Evolutionary conservation across 35 echinoderm and acorn worm genomes (phyloP).

Genomic region (Heliocidaris erythrogramma): DNA sequence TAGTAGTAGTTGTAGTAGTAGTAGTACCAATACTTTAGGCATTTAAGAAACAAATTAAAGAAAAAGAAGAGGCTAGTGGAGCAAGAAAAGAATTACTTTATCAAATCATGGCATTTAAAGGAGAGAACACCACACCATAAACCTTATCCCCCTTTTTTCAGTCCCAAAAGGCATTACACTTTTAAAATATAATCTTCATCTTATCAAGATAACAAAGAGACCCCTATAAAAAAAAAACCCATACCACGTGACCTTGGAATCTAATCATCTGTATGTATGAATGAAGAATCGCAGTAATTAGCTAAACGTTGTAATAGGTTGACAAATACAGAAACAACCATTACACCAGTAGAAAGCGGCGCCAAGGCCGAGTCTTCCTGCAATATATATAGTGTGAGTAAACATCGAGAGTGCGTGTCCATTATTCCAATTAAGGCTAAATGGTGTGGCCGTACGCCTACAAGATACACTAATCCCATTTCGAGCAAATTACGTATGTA

Average conservation of each 20-base stretch:
- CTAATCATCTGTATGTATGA: not conserved
- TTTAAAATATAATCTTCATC: not conserved
- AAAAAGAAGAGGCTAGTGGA: no score
- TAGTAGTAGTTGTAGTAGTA: no score
- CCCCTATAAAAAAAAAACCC: not conserved
- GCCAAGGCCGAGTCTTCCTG: not conserved
- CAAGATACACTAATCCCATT: conserved; percentile 1
- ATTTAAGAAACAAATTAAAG: no score
- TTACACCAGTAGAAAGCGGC: not conserved
- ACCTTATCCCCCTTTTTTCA: no score
- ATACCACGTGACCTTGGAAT: not conserved
- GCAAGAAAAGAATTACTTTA: no score
- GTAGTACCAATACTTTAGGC: no score
- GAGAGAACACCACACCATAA: no score
- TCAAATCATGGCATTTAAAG: no score
- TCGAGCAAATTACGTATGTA: not conserved
- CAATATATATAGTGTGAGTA: not conserved
- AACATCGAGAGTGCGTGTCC: not conserved
- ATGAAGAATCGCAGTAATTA: not conserved
- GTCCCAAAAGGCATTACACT: no score
- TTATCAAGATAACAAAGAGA: not conserved
- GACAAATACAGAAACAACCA: not conserved
- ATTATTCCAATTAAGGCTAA: not conserved
- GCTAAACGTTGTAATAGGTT: conserved; percentile 2
- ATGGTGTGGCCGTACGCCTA: not conserved